Conservation (phyloP, 2,113 vertebrate species). For the Microtus ochrogaster region DNA sequence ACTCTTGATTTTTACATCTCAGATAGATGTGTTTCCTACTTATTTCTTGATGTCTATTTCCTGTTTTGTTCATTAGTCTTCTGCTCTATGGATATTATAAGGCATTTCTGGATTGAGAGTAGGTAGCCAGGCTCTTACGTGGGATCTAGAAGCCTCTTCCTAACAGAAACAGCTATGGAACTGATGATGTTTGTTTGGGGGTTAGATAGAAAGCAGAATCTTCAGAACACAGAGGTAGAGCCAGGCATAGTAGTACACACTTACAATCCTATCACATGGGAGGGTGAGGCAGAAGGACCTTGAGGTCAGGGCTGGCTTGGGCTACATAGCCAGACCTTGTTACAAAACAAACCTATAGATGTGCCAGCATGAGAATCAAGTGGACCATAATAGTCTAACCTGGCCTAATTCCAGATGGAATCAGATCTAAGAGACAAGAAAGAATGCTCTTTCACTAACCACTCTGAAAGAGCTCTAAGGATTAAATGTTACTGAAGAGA, state of each 20-base stretch:
- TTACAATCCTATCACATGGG: not conserved
- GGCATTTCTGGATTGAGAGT: not conserved
- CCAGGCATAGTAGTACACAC: not conserved
- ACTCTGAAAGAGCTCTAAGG: not conserved
- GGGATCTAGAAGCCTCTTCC: not conserved
- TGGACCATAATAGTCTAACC: fast-evolving
- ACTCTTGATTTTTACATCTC: not conserved
- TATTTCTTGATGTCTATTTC: not conserved
- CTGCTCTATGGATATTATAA: not conserved
- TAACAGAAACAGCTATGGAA: not conserved
- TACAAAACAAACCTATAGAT: not conserved
- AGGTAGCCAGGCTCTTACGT: not conserved
- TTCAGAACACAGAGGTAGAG: not conserved
- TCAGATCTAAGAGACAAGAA: not conserved
- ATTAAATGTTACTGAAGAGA: not conserved
- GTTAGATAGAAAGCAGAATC: not conserved
- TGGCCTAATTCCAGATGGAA: not conserved
- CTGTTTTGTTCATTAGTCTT: not conserved
- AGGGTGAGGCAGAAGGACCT: not conserved
- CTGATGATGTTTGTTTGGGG: not conserved
- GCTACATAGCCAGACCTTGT: not conserved
- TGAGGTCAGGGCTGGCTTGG: not conserved
- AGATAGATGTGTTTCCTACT: not conserved
- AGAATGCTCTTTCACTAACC: not conserved
- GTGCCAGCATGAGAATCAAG: not conserved